Conservation (phyloP, 2,888 invertebrate species). For the Pollenia amentaria region DNA sequence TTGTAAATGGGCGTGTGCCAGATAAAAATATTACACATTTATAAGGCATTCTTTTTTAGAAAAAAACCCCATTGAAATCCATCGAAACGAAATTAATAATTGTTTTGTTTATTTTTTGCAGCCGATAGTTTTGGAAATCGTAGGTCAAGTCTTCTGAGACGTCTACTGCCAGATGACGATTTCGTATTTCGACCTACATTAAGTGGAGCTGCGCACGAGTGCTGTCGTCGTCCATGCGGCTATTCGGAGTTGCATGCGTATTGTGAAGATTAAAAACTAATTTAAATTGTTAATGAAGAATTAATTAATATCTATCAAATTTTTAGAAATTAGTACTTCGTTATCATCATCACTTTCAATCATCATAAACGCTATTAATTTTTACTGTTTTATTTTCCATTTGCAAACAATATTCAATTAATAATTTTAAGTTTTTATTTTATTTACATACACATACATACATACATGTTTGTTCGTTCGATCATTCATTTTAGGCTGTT, state of each 20-base stretch:
- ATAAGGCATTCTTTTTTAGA: not conserved
- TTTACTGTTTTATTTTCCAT: conserved; percentile 14
- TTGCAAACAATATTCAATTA: conserved; percentile 16
- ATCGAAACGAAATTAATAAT: not conserved
- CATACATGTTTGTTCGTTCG: conserved; percentile 27
- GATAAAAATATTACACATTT: no score
- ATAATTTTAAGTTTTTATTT: conserved; percentile 4
- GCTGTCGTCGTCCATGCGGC: conserved; percentile 81
- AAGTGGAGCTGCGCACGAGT: conserved; percentile 80
- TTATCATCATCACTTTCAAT: conserved; percentile 40
- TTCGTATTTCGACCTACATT: conserved; percentile 77
- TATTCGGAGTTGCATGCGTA: conserved; percentile 80
- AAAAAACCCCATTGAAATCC: not conserved
- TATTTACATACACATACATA: conserved; percentile 8
- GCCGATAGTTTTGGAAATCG: conserved; percentile 76
- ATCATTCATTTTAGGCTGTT: conserved; percentile 70
- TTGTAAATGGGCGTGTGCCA: no score
- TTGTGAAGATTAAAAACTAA: conserved; percentile 77
- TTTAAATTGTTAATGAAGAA: not conserved
- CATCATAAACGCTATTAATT: not conserved
- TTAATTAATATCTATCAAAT: not conserved
- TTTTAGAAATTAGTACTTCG: conserved; percentile 7
- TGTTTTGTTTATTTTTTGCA: conserved; percentile 46
- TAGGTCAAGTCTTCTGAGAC: conserved; percentile 74
- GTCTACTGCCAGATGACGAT: conserved; percentile 77